Evolutionary conservation across 1,140 invertebrate genomes (phyloP), one percentile per base, ranked within the genome.

Genomic region (Scylla paramamosain): DNA sequence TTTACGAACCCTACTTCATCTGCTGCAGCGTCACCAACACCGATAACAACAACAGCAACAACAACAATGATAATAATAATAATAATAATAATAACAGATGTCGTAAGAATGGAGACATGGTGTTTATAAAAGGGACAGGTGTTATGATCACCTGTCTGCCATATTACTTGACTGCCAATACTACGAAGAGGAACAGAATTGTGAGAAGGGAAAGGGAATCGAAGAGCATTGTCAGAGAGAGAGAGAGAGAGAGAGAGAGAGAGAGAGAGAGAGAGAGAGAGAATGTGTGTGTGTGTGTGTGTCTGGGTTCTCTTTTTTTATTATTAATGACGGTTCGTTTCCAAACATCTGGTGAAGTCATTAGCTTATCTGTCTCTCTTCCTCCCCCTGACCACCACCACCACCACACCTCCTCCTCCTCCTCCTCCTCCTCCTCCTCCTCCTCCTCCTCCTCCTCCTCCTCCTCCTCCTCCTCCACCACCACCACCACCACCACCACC

Each of bases 301-400:
- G 67, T 52, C 28, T 90, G n/a, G 45, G 20, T 8, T 29, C 45
- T 45, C 20, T 45, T n/a, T 45, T n/a, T 90, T 46, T 90, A 48
- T 39, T 16, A 28, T 88, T 46, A 48, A 48, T 48, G 20, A 48
- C 16, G n/a, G 45, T 52, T 29, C 39, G 10, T 48, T 46, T 46
- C 48, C 16, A 77, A 77, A 77, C 67, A 77, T 48, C 48, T 25
- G 86, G 32, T 46, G 87, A 46, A 46, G 46, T 48, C 87, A 89
- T 48, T 89, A 89, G 32, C 87, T 89, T 48, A 89, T 48, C 46
- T n/a, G 28, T 32, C 46, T 48, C 87, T 89, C 87, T 48, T 46
- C 87, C 87, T 0, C 84, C 84, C 52, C 52, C 52, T 59, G 14
- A 31, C 84, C 84, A 87, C 84, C 84, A 87, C 39, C 67, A n/a